Evolutionary conservation across 1,140 invertebrate genomes (phyloP).

Genomic region (Trichonephila clavipes): DNA sequence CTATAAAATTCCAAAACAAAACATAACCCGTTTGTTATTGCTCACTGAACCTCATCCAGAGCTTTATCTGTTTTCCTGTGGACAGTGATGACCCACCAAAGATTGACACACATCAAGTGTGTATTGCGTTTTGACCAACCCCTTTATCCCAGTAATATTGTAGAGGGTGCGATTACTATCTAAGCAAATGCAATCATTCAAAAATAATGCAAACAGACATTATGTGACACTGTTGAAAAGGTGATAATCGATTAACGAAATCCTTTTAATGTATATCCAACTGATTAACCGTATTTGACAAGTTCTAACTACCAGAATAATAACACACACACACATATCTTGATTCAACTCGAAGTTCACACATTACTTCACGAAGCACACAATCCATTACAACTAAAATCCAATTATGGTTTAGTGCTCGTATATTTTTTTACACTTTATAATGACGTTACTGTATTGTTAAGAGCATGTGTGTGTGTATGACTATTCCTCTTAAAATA

Average conservation of each 20-base stretch:
- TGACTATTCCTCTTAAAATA: too few species aligned
- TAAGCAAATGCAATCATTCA: background rate
- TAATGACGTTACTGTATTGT: too few species aligned
- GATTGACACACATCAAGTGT: slow-evolving; percentile 40
- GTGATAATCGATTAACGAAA: background rate
- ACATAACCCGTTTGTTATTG: slow-evolving; percentile 49
- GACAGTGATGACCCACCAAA: slow-evolving; percentile 45
- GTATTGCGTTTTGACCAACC: background rate
- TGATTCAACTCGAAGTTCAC: background rate
- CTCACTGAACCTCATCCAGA: slow-evolving; percentile 57
- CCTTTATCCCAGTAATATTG: background rate
- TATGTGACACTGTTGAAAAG: background rate
- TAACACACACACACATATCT: too few species aligned
- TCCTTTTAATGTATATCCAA: background rate
- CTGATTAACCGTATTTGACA: background rate
- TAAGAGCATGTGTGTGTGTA: too few species aligned
- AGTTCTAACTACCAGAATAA: background rate
- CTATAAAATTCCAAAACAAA: slow-evolving; percentile 8
- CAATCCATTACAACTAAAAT: background rate
- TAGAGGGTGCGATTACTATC: background rate
- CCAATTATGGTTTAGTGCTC: too few species aligned
- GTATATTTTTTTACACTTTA: too few species aligned
- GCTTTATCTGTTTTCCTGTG: slow-evolving; percentile 60
- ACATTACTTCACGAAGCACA: background rate
- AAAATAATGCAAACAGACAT: background rate